Conservation (phyloP, 2,888 invertebrate species). For the Agriopis leucophaearia region DNA sequence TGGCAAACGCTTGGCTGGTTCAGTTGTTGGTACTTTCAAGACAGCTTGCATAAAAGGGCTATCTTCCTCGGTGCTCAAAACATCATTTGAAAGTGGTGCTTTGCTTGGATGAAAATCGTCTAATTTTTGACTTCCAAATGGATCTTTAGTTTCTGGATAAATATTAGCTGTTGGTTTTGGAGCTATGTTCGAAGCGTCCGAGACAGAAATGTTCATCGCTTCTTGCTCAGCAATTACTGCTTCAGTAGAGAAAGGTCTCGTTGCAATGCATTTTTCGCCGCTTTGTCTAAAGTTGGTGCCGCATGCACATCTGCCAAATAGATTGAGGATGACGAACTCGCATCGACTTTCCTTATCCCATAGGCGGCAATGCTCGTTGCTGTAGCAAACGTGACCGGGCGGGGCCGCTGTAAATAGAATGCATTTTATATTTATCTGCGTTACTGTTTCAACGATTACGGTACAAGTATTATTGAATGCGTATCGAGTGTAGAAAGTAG, state of each 20-base stretch:
- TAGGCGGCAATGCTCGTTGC: conserved; percentile 94
- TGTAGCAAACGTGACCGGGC: conserved; percentile 95
- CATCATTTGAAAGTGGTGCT: conserved; percentile 69
- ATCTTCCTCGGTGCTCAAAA: conserved; percentile 74
- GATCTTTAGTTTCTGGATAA: conserved; percentile 43
- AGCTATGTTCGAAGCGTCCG: conserved; percentile 54
- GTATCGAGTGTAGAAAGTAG: conserved; percentile 57
- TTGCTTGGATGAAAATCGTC: conserved; percentile 74
- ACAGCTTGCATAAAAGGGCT: conserved; percentile 79
- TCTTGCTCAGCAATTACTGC: conserved; percentile 76
- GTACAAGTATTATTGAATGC: conserved; percentile 40
- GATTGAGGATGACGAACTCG: conserved; percentile 95
- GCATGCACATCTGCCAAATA: conserved; percentile 95
- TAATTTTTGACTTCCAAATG: conserved; percentile 45
- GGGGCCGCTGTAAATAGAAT: conserved; percentile 89
- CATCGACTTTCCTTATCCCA: conserved; percentile 94
- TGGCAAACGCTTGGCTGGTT: conserved; percentile 65
- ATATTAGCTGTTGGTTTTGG: conserved; percentile 57
- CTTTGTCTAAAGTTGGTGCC: conserved; percentile 88
- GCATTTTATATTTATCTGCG: conserved; percentile 26
- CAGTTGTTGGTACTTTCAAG: conserved; percentile 73
- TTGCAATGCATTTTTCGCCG: conserved; percentile 88
- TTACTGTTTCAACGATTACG: conserved; percentile 39
- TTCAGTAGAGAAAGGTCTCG: conserved; percentile 73
- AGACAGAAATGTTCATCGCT: conserved; percentile 40